These are phyloP conservation scores for Chironomus tentans DNA, from an alignment of 2,888 invertebrate species.

Conservation along the genomic window DNA sequence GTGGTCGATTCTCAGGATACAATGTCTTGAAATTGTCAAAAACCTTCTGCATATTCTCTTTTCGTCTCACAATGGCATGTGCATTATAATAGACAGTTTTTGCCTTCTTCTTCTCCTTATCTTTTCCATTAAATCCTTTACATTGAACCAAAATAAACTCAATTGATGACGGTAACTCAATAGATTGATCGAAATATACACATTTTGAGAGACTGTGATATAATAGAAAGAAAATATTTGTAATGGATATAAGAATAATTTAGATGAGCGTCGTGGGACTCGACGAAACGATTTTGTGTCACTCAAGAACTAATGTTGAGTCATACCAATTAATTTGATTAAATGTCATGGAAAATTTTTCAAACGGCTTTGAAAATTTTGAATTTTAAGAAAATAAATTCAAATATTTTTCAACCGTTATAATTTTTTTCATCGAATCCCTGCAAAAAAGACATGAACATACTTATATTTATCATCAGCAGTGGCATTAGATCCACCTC, in stretches of 20 bases:
- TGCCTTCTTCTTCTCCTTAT: conserved; percentile 33
- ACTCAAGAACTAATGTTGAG: no score
- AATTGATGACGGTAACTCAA: conserved; percentile 37
- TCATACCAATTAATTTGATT: no score
- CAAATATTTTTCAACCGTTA: no score
- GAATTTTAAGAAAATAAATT: no score
- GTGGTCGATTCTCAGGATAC: conserved; percentile 33
- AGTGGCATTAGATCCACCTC: conserved; percentile 32
- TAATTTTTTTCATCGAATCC: neutral
- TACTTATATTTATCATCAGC: conserved; percentile 34
- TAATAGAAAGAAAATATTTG: no score
- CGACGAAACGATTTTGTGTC: no score
- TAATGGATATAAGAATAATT: no score
- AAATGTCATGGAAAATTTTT: no score
- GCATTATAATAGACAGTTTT: conserved; percentile 39
- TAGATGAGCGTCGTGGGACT: no score
- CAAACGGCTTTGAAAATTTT: no score
- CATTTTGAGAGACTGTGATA: conserved; percentile 43
- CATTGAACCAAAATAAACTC: conserved; percentile 48
- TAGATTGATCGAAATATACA: conserved; percentile 41
- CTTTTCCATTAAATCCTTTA: conserved; percentile 28
- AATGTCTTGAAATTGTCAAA: conserved; percentile 31
- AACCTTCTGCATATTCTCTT: conserved; percentile 44
- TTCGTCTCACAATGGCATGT: conserved; percentile 48
- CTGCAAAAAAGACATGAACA: neutral